Conservation (phyloP, 2,797 vertebrate genomes). For the Scyliorhinus canicula region DNA sequence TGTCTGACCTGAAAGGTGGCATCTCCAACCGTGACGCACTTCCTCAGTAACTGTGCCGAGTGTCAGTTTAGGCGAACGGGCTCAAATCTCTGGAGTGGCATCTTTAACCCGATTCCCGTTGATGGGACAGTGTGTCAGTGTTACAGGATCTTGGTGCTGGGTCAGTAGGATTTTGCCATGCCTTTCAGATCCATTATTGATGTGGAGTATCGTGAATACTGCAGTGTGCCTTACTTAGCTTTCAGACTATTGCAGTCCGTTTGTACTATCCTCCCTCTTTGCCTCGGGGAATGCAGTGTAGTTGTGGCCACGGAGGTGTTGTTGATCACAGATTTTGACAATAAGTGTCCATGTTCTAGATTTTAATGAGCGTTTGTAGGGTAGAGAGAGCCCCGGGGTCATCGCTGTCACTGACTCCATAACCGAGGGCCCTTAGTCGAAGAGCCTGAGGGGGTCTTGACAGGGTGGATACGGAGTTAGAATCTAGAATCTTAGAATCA, state of each 20-base stretch:
- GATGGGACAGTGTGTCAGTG: neutral
- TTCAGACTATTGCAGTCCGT: neutral
- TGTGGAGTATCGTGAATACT: neutral
- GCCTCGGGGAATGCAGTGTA: neutral
- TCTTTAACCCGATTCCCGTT: neutral
- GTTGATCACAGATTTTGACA: neutral
- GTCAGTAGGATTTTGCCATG: neutral
- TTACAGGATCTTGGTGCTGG: neutral
- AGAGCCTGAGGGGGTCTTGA: no score
- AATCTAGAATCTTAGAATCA: no score
- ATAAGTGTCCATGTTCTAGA: no score
- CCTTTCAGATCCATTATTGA: constrained; percentile 18
- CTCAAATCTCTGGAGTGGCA: neutral
- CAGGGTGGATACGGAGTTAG: no score
- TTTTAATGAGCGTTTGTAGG: neutral
- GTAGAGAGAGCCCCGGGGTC: no score
- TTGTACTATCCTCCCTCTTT: neutral
- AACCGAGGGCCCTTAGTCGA: no score
- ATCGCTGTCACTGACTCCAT: neutral
- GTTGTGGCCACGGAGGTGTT: neutral
- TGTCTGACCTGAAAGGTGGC: no score
- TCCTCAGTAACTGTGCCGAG: no score
- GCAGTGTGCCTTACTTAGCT: neutral
- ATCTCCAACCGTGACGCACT: no score
- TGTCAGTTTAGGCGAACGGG: no score